These are phyloP conservation scores for Mormyrus lacerda DNA, from an alignment of 2,113 vertebrate genomes.

Conservation along the genomic window DNA sequence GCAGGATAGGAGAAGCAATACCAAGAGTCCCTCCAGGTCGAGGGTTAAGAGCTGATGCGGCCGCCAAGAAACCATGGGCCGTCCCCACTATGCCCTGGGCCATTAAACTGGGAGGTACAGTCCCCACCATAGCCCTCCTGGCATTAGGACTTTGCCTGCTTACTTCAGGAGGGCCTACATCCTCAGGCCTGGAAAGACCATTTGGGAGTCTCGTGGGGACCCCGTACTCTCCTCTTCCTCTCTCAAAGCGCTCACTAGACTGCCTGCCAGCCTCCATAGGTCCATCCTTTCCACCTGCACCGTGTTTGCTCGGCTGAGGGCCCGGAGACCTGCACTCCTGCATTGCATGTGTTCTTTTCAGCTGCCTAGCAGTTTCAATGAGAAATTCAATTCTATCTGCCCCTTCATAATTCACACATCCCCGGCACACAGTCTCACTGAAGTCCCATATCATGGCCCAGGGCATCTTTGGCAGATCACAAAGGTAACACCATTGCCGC, in stretches of 20 bases:
- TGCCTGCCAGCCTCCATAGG: slow-evolving; percentile 48
- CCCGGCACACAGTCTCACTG: slow-evolving; percentile 81
- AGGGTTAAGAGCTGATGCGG: slow-evolving; percentile 62
- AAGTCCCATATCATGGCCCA: slow-evolving; percentile 92
- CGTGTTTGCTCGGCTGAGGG: slow-evolving; percentile 68
- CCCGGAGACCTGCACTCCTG: slow-evolving; percentile 79
- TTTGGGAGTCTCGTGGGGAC: slow-evolving; percentile 61
- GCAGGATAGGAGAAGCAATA: slow-evolving; percentile 57
- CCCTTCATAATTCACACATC: slow-evolving; percentile 87
- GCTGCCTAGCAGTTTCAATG: slow-evolving; percentile 75
- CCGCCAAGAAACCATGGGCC: slow-evolving; percentile 48
- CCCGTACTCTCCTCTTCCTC: slow-evolving; percentile 61
- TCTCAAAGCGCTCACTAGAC: slow-evolving; percentile 56
- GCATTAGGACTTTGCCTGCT: slow-evolving; percentile 71
- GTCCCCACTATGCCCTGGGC: slow-evolving; percentile 63
- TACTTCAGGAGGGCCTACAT: slow-evolving; percentile 60
- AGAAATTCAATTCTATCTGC: slow-evolving; percentile 79
- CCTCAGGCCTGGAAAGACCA: slow-evolving; percentile 61
- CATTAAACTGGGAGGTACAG: slow-evolving; percentile 67
- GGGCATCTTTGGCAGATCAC: slow-evolving; percentile 85
- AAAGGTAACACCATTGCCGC: slow-evolving; percentile 86
- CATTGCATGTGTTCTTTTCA: slow-evolving; percentile 74
- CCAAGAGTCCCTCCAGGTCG: slow-evolving; percentile 55
- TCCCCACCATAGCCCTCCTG: slow-evolving; percentile 66
- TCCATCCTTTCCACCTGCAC: slow-evolving; percentile 48